These are phyloP conservation scores for Halictus quadricinctus DNA, from an alignment of 2,888 invertebrate species.

Conservation along the genomic window DNA sequence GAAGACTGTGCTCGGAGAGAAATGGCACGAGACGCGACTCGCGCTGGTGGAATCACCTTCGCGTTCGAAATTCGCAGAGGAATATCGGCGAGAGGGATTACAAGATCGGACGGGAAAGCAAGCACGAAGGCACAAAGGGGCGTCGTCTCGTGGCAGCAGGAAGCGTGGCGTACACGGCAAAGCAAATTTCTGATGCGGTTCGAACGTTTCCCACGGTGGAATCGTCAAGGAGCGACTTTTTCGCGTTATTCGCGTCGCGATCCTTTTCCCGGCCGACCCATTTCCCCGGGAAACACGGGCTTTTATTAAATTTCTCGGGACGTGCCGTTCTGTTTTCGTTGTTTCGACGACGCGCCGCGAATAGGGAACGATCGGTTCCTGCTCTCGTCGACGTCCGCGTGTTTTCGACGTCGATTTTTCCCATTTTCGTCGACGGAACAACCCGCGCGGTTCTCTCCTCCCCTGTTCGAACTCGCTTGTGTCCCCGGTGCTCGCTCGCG, in stretches of 20 bases:
- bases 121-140: slow-evolving; percentile 25
- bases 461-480: background rate
- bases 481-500: background rate
- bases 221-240: slow-evolving; percentile 42
- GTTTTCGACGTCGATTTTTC: background rate
- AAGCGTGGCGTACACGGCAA: slow-evolving; percentile 49
- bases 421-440: background rate
- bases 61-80: background rate
- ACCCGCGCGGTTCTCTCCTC: background rate
- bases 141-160: slow-evolving; percentile 49
- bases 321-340: slow-evolving; percentile 36
- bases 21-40: background rate
- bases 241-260: slow-evolving; percentile 43
- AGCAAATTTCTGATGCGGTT: slow-evolving; percentile 62
- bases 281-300: slow-evolving; percentile 40
- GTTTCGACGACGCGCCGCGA: slow-evolving; percentile 29
- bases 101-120: background rate
- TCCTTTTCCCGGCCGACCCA: slow-evolving; percentile 42
- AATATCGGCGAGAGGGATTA: background rate
- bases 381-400: background rate
- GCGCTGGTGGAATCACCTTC: background rate
- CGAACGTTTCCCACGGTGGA: slow-evolving; percentile 62
- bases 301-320: slow-evolving; percentile 61
- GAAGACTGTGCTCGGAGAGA: background rate
- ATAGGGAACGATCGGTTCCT: slow-evolving; percentile 29